Evolutionary conservation across 2,113 vertebrate genomes (phyloP), one percentile per base, ranked within the genome.

Genomic region (Limanda limanda): DNA sequence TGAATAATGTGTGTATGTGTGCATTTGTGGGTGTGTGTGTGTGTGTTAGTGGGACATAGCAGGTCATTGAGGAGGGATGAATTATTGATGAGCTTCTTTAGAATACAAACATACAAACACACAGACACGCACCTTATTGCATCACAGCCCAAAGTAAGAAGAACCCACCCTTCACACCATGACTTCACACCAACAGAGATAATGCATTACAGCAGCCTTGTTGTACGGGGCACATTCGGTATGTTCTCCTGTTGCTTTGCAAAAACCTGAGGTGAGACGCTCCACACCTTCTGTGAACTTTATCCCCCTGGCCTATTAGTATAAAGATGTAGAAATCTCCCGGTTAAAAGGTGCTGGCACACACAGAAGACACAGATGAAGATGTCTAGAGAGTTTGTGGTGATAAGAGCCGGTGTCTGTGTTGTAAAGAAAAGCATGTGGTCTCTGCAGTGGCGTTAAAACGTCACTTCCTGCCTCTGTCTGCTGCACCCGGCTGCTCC

Each of bases 31-130:
- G 40, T 72, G 37, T 52, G 61, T 56, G 48, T 40, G 37, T 40
- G 31, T 75, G 25, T 52, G 61, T 56, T 20, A 40, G 48, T 42
- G 70, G 27, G 62, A 66, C 55, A 47, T 9, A 35, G 20, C 61
- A 13, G 65, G 35, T 52, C 35, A 72, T 10, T 8, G 3, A 35
- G 42, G 48, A 67, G 42, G 25, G 48, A 72, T 91, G 61, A 87
- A 87, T 88, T 70, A 64, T 89, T 87, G 5, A 80, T 87, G 72
- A 79, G 65, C 24, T 65, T 66, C 77, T 78, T 72, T 58, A 27
- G 11, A 83, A 81, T 25, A 65, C 27, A 31, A 31, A 31, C 27
- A 31, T 31, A 23, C 15, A 58, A 66, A 72, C 48, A 54, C 48
- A 47, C 25, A 48, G 27, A 74, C 48, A 68, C n/a, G 17, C 47